Evolutionary conservation across 1,140 invertebrate species (phyloP), one percentile per base, ranked within the genome.

Genomic region (Pseudomyrmex sp.): DNA sequence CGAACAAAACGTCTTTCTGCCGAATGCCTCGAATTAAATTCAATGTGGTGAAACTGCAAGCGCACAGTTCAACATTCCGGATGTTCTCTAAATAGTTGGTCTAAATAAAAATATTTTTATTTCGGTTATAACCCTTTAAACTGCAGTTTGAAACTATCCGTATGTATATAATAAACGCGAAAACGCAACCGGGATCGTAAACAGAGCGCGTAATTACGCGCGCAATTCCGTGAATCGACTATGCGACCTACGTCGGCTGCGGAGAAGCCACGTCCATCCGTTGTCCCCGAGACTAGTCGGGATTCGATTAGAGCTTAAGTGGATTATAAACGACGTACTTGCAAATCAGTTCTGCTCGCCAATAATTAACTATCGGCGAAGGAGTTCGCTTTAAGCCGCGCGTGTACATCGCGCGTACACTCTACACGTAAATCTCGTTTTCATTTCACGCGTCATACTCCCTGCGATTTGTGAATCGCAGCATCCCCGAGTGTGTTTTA

Each of bases 241-340:
- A 75, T 62, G 58, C 70, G 70, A 73, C 79, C 70, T 63, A 52
- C 26, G 69, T 69, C 56, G 75, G 83, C 72, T 61, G 75, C 80
- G 44, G 58, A 54, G 59, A 72, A 68, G 63, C 70, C 58, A 69
- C 44, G 65, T 80, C 85, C 85, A 80, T 79, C 79, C 82, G 85
- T 89, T 85, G 82, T 82, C 68, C 59, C 50, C 54, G 80, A 76
- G 56, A 70, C 69, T 77, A 79, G 80, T 73, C 84, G 68, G 76
- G 56, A 89, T 89, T 89, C 87, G 88, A 89, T 89, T 86, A 89
- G 82, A 73, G 62, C 84, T 84, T 89, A 86, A 89, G 84, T 89
- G 88, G 87, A 89, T 89, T 89, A 89, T 89, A 89, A 89, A 89
- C 85, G 87, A 84, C 85, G 88, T 86, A 89, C 84, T 89, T 89